Evolutionary conservation across 2,797 vertebrate genomes (phyloP).

Genomic region (Eutrigla gurnardus): DNA sequence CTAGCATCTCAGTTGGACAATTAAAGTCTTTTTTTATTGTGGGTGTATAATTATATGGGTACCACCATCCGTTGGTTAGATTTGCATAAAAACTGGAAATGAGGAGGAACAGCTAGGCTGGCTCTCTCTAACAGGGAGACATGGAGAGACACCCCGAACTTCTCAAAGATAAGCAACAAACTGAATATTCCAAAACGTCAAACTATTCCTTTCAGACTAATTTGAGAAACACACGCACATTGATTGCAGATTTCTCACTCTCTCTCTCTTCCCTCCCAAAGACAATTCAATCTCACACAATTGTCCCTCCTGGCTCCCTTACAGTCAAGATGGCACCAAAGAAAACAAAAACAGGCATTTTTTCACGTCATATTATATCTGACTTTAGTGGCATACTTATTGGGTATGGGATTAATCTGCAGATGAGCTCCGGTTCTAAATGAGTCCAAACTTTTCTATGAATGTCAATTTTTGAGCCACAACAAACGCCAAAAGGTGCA

Average conservation of each 20-base stretch:
- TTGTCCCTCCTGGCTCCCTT: neutral
- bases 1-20: constrained; percentile 12
- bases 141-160: neutral
- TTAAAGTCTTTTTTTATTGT: constrained; percentile 21
- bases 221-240: constrained; percentile 45
- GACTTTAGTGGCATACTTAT: neutral
- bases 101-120: neutral
- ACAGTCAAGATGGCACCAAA: neutral
- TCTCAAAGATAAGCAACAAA: neutral
- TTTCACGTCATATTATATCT: neutral
- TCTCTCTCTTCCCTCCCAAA: neutral
- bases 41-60: constrained; percentile 7
- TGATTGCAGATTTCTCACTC: neutral
- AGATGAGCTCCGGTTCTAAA: neutral
- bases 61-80: constrained; percentile 3
- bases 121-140: neutral
- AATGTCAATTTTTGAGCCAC: neutral
- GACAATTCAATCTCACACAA: neutral
- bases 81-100: constrained; percentile 10
- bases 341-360: neutral
- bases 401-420: neutral
- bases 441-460: neutral
- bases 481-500: neutral
- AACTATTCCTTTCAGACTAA: constrained; percentile 38
- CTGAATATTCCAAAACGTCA: neutral